Conservation (phyloP, 2,113 vertebrate species). For the Syrmaticus mikado region DNA sequence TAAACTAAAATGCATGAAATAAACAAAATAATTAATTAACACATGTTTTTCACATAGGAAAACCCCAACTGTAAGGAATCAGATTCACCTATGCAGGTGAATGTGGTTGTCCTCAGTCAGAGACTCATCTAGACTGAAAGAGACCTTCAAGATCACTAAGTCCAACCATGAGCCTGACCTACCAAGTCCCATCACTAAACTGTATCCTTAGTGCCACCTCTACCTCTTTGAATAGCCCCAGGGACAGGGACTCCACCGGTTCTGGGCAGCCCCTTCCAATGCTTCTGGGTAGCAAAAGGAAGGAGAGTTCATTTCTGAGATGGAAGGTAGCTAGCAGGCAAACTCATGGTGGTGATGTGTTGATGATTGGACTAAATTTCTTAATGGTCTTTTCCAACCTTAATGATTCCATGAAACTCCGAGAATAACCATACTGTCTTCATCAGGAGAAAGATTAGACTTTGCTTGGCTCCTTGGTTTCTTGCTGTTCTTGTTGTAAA, state of each 20-base stretch:
- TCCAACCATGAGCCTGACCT: too few species aligned
- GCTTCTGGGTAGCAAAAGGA: background rate
- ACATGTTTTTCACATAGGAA: background rate
- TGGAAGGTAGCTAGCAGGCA: constrained; percentile 20
- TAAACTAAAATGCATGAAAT: background rate
- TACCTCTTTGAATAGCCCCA: too few species aligned
- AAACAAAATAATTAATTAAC: background rate
- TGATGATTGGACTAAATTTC: too few species aligned
- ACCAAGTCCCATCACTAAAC: too few species aligned
- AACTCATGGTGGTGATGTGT: background rate
- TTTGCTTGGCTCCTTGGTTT: background rate
- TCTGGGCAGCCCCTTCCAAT: background rate
- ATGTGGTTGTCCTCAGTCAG: background rate
- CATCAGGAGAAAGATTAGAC: constrained; percentile 44
- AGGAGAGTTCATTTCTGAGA: constrained; percentile 16
- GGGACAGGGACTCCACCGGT: too few species aligned
- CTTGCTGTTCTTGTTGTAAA: constrained; percentile 57
- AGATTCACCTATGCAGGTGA: constrained; percentile 14
- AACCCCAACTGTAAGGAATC: background rate
- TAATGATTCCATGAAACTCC: background rate
- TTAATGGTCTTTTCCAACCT: too few species aligned
- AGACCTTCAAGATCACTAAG: too few species aligned
- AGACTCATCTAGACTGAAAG: too few species aligned
- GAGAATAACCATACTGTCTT: background rate
- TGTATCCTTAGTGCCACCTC: too few species aligned